phyloP scores from a whole-genome alignment of 2,797 vertebrate genomes.

The Sebastes taczanowskii region DNA sequence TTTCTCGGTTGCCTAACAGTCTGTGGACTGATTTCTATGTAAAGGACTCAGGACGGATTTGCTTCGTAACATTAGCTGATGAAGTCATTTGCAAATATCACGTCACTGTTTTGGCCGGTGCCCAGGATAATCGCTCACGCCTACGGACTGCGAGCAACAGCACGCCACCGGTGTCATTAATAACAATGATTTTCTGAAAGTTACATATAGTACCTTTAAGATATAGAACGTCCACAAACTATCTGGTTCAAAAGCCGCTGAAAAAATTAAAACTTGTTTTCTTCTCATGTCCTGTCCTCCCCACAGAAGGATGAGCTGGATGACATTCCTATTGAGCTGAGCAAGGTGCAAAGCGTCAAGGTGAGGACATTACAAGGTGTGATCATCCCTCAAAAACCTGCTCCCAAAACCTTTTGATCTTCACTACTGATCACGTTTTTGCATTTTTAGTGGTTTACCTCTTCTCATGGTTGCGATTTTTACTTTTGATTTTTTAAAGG shows the following conservation, averaged over 20 bases:
- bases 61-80: too few species aligned
- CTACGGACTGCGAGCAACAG: too few species aligned
- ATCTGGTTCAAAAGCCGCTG: neutral
- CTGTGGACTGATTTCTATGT: too few species aligned
- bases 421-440: neutral
- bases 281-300: slow-evolving; percentile 4
- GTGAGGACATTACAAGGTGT: slow-evolving; percentile 47
- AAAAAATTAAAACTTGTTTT: neutral
- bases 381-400: neutral
- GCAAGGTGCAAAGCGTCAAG: slow-evolving; percentile 96
- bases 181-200: too few species aligned
- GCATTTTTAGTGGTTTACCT: neutral
- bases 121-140: too few species aligned
- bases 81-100: too few species aligned
- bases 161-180: too few species aligned
- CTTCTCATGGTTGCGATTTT: neutral
- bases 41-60: too few species aligned
- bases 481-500: neutral
- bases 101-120: too few species aligned
- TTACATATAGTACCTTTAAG: too few species aligned
- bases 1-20: too few species aligned
- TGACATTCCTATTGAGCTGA: slow-evolving; percentile 92
- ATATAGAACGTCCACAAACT: neutral
- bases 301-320: slow-evolving; percentile 92
- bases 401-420: neutral